phyloP scores from a whole-genome alignment of 2,113 vertebrate species.

The Pituophis catenifer region DNA sequence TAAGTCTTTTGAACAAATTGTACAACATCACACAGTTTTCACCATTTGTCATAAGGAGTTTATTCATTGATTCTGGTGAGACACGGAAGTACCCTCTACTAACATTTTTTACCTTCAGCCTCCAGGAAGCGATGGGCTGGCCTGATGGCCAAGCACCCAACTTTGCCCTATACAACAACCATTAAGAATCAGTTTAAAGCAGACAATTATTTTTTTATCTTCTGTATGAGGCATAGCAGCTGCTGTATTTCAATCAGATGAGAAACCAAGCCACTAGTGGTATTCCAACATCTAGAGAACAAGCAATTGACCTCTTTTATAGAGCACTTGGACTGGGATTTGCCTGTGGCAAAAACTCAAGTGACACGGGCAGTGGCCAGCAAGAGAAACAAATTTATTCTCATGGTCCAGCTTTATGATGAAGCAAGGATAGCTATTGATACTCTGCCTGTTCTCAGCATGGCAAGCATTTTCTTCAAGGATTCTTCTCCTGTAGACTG shows the following conservation, averaged over 20 bases:
- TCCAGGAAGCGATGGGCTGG: not conserved
- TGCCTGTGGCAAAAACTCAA: not conserved
- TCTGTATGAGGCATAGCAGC: not conserved
- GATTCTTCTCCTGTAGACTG: not conserved
- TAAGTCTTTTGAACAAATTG: not conserved
- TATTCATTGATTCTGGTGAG: not conserved
- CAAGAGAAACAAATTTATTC: not conserved
- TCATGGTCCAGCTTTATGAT: not conserved
- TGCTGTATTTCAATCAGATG: not conserved
- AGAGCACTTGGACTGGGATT: not conserved
- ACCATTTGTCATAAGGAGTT: not conserved
- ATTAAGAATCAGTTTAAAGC: not conserved
- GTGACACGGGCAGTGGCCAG: not conserved
- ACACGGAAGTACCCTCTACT: not conserved
- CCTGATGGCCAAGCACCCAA: not conserved
- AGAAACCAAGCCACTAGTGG: not conserved
- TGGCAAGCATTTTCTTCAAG: not conserved
- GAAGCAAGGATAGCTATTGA: not conserved
- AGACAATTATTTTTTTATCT: not conserved
- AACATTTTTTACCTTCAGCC: not conserved
- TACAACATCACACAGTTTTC: not conserved
- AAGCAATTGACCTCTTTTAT: not conserved
- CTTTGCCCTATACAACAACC: not conserved
- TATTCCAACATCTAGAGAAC: not conserved
- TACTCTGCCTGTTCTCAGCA: not conserved